Evolutionary conservation across 2,797 vertebrate genomes (phyloP).

Genomic region (Danio aesculapii): DNA sequence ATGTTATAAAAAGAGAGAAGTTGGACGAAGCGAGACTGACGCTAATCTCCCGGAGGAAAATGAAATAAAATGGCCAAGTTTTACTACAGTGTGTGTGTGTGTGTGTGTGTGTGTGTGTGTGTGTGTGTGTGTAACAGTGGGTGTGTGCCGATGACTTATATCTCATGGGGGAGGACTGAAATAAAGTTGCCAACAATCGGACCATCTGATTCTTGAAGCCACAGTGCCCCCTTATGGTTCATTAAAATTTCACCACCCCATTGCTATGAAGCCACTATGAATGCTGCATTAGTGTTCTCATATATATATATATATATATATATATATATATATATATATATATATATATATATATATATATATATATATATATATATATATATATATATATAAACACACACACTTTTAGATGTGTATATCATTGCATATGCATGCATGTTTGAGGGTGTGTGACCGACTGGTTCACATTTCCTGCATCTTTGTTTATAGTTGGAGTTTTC

Average conservation of each 20-base stretch:
- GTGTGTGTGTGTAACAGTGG: conserved; percentile 27
- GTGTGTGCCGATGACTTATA: conserved; percentile 48
- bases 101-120: conserved; percentile 38
- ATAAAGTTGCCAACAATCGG: neutral
- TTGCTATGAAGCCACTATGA: neutral
- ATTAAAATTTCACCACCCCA: neutral
- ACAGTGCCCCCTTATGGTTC: conserved; percentile 51
- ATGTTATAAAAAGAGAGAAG: conserved; percentile 62
- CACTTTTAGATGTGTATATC: conserved; percentile 8
- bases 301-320: no score
- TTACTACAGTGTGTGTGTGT: conserved; percentile 33
- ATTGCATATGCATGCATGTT: neutral
- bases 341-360: no score
- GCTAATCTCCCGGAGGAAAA: conserved; percentile 70
- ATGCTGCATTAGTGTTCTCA: neutral
- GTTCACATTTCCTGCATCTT: neutral
- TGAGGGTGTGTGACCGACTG: neutral
- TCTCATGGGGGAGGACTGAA: conserved; percentile 27
- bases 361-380: no score
- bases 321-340: no score
- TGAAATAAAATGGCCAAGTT: conserved; percentile 71
- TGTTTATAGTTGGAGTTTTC: neutral
- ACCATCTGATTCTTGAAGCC: conserved; percentile 5
- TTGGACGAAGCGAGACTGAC: conserved; percentile 61
- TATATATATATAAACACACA: no score